Base-by-base conservation (phyloP, 2,113 vertebrate genomes). In the Datnioides undecimradiatus region DNA sequence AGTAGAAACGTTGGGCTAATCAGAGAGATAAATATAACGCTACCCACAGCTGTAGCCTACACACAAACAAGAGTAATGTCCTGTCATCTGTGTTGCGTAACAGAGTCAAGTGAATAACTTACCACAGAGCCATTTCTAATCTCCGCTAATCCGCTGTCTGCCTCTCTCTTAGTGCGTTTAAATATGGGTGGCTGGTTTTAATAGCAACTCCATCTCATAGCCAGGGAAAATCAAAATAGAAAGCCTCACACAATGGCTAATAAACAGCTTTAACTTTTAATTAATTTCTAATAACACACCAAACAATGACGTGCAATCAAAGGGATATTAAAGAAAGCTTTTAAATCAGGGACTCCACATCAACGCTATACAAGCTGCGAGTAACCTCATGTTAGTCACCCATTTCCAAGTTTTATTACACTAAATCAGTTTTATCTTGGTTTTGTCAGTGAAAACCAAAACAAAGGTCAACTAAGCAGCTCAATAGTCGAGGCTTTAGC, bases 31-130 rank as follows among this genome's bases (percentile, higher is more conserved):
- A 86, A 86, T 59, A 65, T 55, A 87, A 71, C 17, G 33, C 80
- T 65, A 62, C 75, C 67, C 76, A 73, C 65, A 85, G 76, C 33
- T 64, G 74, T 16, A 85, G 79, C 79, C 58, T 63, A 73, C 78
- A 81, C 82, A 84, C 66, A 83, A 86, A 93, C 77, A 84, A 69
- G 59, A 85, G 83, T 51, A 68, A 83, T 80, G 88, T 79, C 78
- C 73, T 57, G 79, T 84, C 87, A 89, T 89, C 76, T 40, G 49
- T 74, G 87, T 94, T 93, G 86, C 87, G n/a, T 92, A 93, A 94
- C 78, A 25, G 83, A 87, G 87, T 89, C 79, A 87, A 87, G 90
- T 89, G 84, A 94, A 91, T 93, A 90, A 92, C 87, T 92, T 88
- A 80, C 83, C 86, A 83, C 86, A 92, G 82, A 91, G 88, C 82